These are phyloP conservation scores for Scomberomorus guttatus DNA, from an alignment of 2,797 vertebrate genomes.

Conservation along the genomic window DNA sequence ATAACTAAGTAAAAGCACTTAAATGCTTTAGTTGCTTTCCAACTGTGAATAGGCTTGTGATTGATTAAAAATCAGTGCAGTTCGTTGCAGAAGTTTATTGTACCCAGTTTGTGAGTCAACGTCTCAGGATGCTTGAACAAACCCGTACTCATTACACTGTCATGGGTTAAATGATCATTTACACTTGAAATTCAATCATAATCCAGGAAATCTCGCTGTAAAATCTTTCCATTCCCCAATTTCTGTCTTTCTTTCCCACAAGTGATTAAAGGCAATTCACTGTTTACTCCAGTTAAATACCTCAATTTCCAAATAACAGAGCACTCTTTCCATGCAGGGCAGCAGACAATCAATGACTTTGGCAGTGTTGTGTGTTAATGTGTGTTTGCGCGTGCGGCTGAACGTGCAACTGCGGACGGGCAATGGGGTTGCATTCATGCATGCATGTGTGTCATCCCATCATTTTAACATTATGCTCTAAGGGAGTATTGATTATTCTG, in stretches of 20 bases:
- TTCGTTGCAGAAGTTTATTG: background rate
- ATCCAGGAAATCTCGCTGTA: conserved; percentile 3
- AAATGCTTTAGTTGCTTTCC: background rate
- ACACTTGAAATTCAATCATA: background rate
- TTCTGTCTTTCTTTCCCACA: conserved; percentile 12
- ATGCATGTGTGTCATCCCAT: conserved; percentile 11
- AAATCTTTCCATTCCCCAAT: conserved; percentile 48
- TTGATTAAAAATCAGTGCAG: background rate
- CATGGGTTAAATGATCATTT: conserved; percentile 15
- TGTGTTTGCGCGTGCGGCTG: background rate
- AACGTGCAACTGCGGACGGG: conserved; percentile 12
- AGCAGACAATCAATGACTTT: conserved; percentile 24
- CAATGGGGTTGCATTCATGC: background rate
- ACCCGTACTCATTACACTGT: background rate
- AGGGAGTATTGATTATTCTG: conserved; percentile 9
- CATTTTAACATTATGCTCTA: conserved; percentile 33
- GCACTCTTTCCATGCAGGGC: conserved; percentile 7
- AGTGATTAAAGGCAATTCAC: conserved; percentile 31
- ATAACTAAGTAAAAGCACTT: background rate
- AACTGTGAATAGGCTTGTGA: background rate
- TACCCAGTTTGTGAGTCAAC: background rate
- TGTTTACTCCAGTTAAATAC: conserved; percentile 26
- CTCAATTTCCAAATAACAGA: conserved; percentile 24
- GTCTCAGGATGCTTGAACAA: conserved; percentile 13
- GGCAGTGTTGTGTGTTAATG: background rate